Base-by-base conservation (phyloP, 2,888 invertebrate genomes). In the Drosophila testacea region DNA sequence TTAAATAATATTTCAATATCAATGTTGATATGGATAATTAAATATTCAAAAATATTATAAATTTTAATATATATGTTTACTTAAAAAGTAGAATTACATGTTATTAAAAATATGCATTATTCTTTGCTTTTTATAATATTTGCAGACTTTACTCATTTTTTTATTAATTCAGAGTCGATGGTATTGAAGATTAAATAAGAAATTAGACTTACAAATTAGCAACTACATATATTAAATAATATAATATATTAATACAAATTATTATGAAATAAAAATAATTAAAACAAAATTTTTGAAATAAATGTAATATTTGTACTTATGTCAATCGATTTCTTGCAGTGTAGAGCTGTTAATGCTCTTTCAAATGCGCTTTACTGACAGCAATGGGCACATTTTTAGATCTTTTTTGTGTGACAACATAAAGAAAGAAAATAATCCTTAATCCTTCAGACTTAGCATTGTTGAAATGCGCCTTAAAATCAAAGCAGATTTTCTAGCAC, bases 371-470 rank as follows among this genome's bases (percentile, higher is more conserved):
- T 11, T 4, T 36, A 7, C 50, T 7, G 47, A 78, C 84, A 83
- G 74, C 67, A 65, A 52, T 56, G 81, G 69, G 32, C 65, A 83
- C 2, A 66, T 68, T 73, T 69, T 46, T 51, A 77, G 63, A 65
- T 56, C 34, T 46, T 42, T 55, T 64, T 65, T 56, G 30, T 52
- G 16, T 39, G 56, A 4, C 13, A 48, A 36, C 11, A 9, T 2
- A 38, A 11, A n/a, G 38, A 38, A 30, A 7, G 11, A 28, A 30
- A 36, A 36, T 38, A 38, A 30, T 47, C 36, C 28, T 38, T 57
- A 57, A 57, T 57, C 57, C 47, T 9, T 47, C 2, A 27, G 36
- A 30, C 57, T 47, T 47, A 30, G 46, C 6, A 57, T 57, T 47
- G 57, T 57, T 30, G 13, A 36, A 38, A 57, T 13, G 57, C 28